Base-by-base conservation (phyloP, 2,113 vertebrate genomes). In the Syngnathus scovelli region DNA sequence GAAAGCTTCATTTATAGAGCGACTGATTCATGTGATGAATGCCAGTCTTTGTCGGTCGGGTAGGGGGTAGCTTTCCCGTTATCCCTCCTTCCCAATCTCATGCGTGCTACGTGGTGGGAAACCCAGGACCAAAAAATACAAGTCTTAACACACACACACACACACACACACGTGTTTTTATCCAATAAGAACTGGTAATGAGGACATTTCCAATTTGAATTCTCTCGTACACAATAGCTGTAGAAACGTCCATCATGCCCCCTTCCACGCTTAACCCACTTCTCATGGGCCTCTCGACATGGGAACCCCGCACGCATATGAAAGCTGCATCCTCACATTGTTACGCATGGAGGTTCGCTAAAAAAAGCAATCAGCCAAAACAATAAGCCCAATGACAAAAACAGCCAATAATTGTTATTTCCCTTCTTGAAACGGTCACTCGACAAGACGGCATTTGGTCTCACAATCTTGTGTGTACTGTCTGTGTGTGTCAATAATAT, bases 301-400 rank as follows among this genome's bases (percentile, higher is more conserved):
- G 76, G 69, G 75, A 83, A 85, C 75, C 56, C 71, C 64, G 63
- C 10, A 48, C 52, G 64, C 70, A 79, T 74, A 70, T 64, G 46
- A 66, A 77, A 68, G 39, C 39, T 70, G 81, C 82, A 90, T 88
- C 84, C 85, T 88, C 76, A 59, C 84, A 87, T 88, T 90, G 88
- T 90, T 85, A 83, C 59, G 12, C 38, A 9, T 43, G 64, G 39
- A 69, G 36, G 66, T 65, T 62, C 81, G 78, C 78, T 72, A 64
- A 49, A 61, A 2, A 49, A 61, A 2, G 75, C 73, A 71, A 76
- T 78, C 72, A 67, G 61, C 0, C 63, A 76, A 77, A 87, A 84
- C 85, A 86, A 78, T 75, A 81, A 84, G 82, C 65, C 62, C n/a
- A 59, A 23, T 78, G 52, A 71, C 58, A 72, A 68, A 82, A 75